Percentiles rank a stretch among this genome's conserved stretches.
Evolutionary conservation across 2,888 invertebrate species (phyloP).

Genomic region (Leucophenga montana): DNA sequence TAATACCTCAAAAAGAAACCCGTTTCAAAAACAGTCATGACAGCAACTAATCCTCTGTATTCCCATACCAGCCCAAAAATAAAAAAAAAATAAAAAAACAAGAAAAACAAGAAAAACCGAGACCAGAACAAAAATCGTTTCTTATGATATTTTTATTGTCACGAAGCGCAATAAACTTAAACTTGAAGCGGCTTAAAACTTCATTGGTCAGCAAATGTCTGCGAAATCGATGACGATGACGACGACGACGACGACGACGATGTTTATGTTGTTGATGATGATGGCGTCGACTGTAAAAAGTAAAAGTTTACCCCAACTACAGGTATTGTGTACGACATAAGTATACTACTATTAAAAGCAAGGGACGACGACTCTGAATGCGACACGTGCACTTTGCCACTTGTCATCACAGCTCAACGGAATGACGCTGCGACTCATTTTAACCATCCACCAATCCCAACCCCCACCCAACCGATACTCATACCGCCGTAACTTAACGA

Average conservation of each 20-base stretch:
- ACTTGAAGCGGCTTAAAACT: slow-evolving; percentile 14
- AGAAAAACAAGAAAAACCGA: too few species aligned
- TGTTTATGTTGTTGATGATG: too few species aligned
- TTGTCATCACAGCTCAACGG: slow-evolving; percentile 13
- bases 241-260: too few species aligned
- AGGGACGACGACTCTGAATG: too few species aligned
- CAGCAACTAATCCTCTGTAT: slow-evolving; percentile 2
- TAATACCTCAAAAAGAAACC: too few species aligned
- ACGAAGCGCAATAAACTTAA: neutral
- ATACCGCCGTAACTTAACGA: slow-evolving; percentile 14
- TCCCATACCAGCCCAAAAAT: too few species aligned
- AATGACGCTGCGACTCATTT: neutral
- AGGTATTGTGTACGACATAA: neutral
- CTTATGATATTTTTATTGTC: neutral
- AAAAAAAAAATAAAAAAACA: too few species aligned
- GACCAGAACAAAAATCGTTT: too few species aligned
- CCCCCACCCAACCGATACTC: too few species aligned
- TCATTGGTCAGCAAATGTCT: slow-evolving; percentile 16
- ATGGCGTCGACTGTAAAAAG: neutral
- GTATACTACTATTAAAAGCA: too few species aligned
- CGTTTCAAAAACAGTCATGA: neutral
- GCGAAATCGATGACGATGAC: neutral
- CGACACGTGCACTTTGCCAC: slow-evolving; percentile 20
- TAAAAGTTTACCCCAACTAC: neutral
- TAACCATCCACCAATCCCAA: too few species aligned